These are phyloP conservation scores for Aphidius gifuensis DNA, from an alignment of 1,140 invertebrate species.

Conservation along the genomic window DNA sequence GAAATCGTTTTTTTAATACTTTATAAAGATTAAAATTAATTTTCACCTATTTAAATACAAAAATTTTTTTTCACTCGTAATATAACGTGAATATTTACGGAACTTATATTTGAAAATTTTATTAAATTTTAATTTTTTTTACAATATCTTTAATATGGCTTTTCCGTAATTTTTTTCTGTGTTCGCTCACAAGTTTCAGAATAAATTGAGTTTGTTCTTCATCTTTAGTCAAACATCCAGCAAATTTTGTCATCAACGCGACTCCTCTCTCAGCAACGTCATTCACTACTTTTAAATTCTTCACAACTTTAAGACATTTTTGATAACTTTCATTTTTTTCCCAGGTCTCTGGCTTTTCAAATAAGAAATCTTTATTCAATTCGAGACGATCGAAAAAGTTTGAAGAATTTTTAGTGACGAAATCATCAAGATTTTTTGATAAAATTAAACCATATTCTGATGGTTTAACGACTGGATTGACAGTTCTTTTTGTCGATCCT, in stretches of 20 bases:
- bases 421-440: constrained; percentile 19
- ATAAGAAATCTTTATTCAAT: constrained; percentile 16
- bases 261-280: constrained; percentile 41
- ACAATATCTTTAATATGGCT: too few relatives aligned
- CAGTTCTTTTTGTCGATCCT: neutral
- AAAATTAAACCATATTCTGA: constrained; percentile 5
- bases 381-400: constrained; percentile 15
- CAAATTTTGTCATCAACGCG: constrained; percentile 44
- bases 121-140: too few relatives aligned
- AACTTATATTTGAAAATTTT: too few relatives aligned
- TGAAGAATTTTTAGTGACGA: constrained; percentile 16
- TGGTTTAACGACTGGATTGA: neutral
- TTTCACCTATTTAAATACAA: too few relatives aligned
- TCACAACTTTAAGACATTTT: constrained; percentile 9
- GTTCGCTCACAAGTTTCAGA: constrained; percentile 35
- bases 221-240: constrained; percentile 31
- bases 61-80: too few relatives aligned
- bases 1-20: too few relatives aligned
- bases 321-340: constrained; percentile 7
- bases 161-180: constrained; percentile 12
- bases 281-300: constrained; percentile 33
- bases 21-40: too few relatives aligned
- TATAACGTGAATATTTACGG: too few relatives aligned
- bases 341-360: constrained; percentile 2
- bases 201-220: constrained; percentile 38